phyloP scores from a whole-genome alignment of 2,113 vertebrate genomes.

The Macrotis lagotis region DNA sequence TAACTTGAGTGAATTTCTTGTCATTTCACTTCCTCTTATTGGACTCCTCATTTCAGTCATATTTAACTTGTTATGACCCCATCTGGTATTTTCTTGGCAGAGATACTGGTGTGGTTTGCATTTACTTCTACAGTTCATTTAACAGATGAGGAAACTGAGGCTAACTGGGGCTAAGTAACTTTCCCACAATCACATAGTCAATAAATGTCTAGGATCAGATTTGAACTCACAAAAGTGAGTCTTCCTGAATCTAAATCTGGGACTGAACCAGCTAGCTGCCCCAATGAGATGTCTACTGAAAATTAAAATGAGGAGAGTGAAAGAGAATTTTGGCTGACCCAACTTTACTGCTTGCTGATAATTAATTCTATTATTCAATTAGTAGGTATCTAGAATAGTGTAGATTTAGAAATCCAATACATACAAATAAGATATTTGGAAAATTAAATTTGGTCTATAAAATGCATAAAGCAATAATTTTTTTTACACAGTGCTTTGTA shows the following conservation, averaged over 20 bases:
- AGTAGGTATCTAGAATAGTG: not conserved
- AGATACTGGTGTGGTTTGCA: not conserved
- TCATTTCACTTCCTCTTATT: slow-evolving; percentile 33
- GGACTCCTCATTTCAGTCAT: not conserved
- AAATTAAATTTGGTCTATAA: not conserved
- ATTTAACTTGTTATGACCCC: not conserved
- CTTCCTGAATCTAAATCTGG: not conserved
- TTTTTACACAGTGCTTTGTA: not conserved
- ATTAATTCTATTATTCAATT: not conserved
- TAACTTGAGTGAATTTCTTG: slow-evolving; percentile 12
- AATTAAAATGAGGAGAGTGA: not conserved
- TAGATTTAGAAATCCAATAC: not conserved
- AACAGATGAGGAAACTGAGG: not conserved
- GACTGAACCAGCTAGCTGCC: not conserved
- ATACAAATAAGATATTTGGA: not conserved
- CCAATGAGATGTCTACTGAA: not conserved
- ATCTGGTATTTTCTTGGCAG: not conserved
- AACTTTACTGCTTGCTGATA: not conserved
- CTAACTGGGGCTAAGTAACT: not conserved
- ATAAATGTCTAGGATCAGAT: not conserved
- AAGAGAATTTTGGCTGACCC: not conserved
- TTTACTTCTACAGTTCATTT: not conserved
- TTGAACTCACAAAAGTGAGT: not conserved
- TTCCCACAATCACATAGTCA: not conserved
- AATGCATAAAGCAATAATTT: not conserved